Percentiles rank a stretch among this genome's conserved stretches.
Conservation (phyloP, 2,888 invertebrate species). For the Chymomyza procnemis region DNA sequence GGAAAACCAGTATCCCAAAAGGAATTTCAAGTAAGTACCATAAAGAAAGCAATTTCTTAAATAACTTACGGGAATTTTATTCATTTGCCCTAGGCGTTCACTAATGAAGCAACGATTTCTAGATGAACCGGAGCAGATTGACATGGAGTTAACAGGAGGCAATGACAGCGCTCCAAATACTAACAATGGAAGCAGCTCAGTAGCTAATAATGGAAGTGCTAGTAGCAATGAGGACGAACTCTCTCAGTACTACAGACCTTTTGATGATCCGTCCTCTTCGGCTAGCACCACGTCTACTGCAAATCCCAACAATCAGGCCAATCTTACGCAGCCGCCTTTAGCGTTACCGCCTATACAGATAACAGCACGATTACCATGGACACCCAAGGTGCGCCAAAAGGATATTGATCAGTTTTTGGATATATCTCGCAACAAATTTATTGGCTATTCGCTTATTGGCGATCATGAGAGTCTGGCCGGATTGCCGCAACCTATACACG, state of each 20-base stretch:
- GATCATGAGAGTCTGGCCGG: constrained; percentile 95
- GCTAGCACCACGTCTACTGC: constrained; percentile 65
- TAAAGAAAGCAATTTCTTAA: neutral
- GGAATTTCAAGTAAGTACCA: constrained; percentile 83
- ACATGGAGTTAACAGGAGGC: constrained; percentile 84
- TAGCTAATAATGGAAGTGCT: constrained; percentile 35
- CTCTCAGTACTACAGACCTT: constrained; percentile 77
- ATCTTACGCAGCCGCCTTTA: constrained; percentile 51
- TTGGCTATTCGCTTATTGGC: constrained; percentile 93
- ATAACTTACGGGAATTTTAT: neutral
- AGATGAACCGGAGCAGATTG: constrained; percentile 88
- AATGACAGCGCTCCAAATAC: constrained; percentile 64
- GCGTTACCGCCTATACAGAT: constrained; percentile 72
- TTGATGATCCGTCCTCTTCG: constrained; percentile 77
- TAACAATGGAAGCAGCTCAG: constrained; percentile 48
- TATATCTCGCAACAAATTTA: constrained; percentile 94
- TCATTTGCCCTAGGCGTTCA: constrained; percentile 72
- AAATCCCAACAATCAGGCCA: constrained; percentile 74
- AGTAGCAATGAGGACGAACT: constrained; percentile 79
- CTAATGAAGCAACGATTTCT: constrained; percentile 95
- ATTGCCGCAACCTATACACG: constrained; percentile 96
- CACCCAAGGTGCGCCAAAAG: constrained; percentile 95
- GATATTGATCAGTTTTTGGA: constrained; percentile 96
- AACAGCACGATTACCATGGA: constrained; percentile 89
- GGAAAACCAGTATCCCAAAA: constrained; percentile 90